phyloP scores from a whole-genome alignment of 2,113 vertebrate genomes.

The Tonatia bakeri region DNA sequence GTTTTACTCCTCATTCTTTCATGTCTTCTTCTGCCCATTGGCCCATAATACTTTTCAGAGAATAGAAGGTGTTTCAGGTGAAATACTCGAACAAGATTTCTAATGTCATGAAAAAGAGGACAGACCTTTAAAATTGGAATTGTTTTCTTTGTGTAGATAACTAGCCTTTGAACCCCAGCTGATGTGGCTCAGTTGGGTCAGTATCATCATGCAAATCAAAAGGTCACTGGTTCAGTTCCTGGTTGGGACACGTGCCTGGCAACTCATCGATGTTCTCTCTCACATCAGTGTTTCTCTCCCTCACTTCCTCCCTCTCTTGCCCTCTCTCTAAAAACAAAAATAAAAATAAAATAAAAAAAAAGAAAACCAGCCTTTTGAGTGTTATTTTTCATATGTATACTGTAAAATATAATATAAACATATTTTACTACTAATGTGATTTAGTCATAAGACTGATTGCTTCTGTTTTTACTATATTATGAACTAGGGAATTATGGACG shows the following conservation, averaged over 20 bases:
- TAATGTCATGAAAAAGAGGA: not conserved
- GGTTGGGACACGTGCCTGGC: too few species aligned
- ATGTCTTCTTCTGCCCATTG: not conserved
- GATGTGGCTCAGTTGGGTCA: too few species aligned
- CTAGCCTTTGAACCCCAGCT: not conserved
- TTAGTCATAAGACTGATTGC: not conserved
- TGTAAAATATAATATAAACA: not conserved
- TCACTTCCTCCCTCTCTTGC: too few species aligned
- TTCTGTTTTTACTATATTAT: not conserved
- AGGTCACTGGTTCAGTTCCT: too few species aligned
- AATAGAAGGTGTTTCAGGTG: not conserved
- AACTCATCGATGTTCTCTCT: too few species aligned
- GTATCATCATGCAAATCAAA: too few species aligned
- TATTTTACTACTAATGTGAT: not conserved
- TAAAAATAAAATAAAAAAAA: too few species aligned
- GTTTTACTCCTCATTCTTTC: not conserved
- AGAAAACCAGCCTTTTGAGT: not conserved
- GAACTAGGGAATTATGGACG: not conserved
- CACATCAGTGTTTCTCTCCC: too few species aligned
- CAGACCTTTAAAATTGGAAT: conserved; percentile 8
- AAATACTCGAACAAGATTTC: not conserved
- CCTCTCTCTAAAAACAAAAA: too few species aligned
- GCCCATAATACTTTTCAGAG: not conserved
- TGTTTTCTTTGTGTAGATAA: not conserved
- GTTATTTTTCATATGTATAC: not conserved